Conservation (phyloP, 1,140 invertebrate genomes). For the Nautilus pompilius region DNA sequence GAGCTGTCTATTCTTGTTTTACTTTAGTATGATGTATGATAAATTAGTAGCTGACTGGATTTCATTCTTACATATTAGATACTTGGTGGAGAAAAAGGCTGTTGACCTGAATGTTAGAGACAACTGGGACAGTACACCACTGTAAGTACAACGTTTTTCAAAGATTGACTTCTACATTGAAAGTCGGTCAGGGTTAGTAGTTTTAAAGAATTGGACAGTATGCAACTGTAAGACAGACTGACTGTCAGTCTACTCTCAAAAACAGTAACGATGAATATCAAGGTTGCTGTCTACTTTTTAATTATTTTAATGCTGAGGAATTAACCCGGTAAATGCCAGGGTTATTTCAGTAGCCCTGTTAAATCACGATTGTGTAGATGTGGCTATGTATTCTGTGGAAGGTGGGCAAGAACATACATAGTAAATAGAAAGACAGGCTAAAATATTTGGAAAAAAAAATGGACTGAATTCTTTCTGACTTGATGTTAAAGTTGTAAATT, state of each 20-base stretch:
- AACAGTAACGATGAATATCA: not conserved
- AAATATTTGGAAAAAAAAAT: too few relatives aligned
- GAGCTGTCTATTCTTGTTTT: too few relatives aligned
- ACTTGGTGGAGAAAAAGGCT: conserved; percentile 61
- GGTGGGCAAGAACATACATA: too few relatives aligned
- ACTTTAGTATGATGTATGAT: too few relatives aligned
- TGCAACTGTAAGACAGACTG: not conserved
- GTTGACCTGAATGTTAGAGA: conserved; percentile 59
- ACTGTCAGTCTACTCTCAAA: not conserved
- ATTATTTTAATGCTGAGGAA: not conserved
- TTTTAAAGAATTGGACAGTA: not conserved
- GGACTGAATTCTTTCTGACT: not conserved
- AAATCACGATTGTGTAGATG: too few relatives aligned
- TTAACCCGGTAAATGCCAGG: not conserved
- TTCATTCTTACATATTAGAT: conserved; percentile 30
- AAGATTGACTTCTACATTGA: not conserved
- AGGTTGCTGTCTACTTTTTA: not conserved
- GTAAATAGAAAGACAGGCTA: too few relatives aligned
- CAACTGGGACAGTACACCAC: conserved; percentile 61
- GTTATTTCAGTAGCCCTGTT: too few relatives aligned
- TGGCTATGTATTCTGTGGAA: too few relatives aligned
- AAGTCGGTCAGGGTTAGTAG: not conserved
- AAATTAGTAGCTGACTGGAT: too few relatives aligned
- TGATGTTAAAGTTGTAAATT: too few relatives aligned
- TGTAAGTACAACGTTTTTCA: conserved; percentile 52